These are phyloP conservation scores for Lepidonotus clava DNA, from an alignment of 2,888 invertebrate genomes.

Conservation along the genomic window DNA sequence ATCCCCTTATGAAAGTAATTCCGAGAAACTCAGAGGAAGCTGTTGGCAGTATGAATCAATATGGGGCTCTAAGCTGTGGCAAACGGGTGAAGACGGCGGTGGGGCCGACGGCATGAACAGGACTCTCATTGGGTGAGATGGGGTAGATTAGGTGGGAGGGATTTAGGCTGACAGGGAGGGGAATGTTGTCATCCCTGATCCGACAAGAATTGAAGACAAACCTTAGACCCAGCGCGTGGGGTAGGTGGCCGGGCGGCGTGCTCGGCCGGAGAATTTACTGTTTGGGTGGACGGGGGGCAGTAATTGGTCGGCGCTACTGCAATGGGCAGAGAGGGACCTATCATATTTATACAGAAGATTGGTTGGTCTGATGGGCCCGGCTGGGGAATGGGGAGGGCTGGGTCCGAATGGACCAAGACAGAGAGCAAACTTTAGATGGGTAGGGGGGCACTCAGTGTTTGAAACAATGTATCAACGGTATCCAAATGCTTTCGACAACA, in stretches of 20 bases:
- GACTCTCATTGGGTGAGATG: too few species aligned
- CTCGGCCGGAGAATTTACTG: background rate
- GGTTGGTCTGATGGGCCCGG: background rate
- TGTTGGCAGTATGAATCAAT: too few species aligned
- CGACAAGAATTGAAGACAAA: conserved; percentile 7
- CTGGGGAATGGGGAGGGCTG: background rate
- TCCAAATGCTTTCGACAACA: too few species aligned
- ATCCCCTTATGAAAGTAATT: too few species aligned
- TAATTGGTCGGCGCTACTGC: background rate
- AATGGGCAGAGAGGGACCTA: conserved; percentile 1
- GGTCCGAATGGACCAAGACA: too few species aligned
- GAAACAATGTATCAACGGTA: too few species aligned
- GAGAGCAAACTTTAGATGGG: too few species aligned
- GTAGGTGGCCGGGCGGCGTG: background rate
- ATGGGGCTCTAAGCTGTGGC: too few species aligned
- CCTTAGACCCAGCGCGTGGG: background rate
- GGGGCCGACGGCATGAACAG: too few species aligned
- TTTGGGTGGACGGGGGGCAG: background rate
- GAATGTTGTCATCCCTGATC: background rate
- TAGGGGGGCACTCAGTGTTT: too few species aligned
- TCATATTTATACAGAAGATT: conserved; percentile 31
- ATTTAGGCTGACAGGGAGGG: background rate
- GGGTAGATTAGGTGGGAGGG: background rate
- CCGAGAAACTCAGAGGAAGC: too few species aligned
- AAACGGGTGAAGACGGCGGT: too few species aligned